Evolutionary conservation across 2,888 invertebrate genomes (phyloP).

Genomic region (Gisinianus flammeolus): DNA sequence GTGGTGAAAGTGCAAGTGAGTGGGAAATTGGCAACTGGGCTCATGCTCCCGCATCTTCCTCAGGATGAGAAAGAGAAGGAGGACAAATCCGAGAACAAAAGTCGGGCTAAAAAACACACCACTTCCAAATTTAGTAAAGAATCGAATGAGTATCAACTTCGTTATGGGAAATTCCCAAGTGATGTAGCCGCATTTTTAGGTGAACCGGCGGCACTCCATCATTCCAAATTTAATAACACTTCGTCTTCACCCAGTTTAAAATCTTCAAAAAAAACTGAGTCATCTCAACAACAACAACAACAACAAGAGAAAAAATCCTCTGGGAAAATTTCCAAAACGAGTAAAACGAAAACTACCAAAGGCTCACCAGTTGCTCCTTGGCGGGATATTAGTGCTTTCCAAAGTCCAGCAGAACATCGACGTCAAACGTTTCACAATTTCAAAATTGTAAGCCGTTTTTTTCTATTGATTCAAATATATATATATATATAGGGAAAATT

Average conservation of each 20-base stretch:
- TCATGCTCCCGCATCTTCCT: background rate
- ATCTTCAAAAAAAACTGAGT: too few species aligned
- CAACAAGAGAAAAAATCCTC: background rate
- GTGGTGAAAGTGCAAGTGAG: background rate
- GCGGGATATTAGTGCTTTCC: slow-evolving; percentile 19
- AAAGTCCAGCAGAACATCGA: slow-evolving; percentile 18
- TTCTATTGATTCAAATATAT: background rate
- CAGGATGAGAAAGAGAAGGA: background rate
- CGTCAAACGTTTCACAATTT: slow-evolving; percentile 30
- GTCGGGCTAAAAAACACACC: background rate
- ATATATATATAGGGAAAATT: background rate
- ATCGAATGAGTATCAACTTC: background rate
- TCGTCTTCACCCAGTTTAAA: too few species aligned
- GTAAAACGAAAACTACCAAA: background rate
- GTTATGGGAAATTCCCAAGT: background rate
- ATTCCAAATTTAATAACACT: background rate
- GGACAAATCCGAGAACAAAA: background rate
- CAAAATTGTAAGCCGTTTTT: slow-evolving; percentile 17
- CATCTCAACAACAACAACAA: too few species aligned
- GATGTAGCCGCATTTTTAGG: background rate
- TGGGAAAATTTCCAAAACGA: background rate
- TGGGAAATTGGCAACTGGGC: background rate
- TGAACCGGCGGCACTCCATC: background rate
- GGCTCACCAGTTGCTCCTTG: slow-evolving; percentile 27
- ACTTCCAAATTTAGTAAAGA: background rate